These are phyloP conservation scores for Pherbina coryleti DNA, from an alignment of 2,888 invertebrate genomes.

Conservation along the genomic window DNA sequence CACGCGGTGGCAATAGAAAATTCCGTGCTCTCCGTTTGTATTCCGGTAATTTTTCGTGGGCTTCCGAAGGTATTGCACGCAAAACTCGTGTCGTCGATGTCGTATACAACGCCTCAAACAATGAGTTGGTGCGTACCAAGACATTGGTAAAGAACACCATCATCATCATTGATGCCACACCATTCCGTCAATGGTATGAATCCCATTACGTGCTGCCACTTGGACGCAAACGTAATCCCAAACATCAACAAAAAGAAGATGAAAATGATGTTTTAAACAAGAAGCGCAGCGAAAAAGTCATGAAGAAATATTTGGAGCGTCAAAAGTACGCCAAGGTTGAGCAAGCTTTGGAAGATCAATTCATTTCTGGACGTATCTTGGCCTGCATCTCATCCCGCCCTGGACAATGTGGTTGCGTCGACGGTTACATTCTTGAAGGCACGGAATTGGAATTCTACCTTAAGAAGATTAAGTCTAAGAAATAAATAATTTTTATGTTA, in stretches of 20 bases:
- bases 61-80: constrained; percentile 96
- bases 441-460: constrained; percentile 99
- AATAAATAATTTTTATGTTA: constrained; percentile 67
- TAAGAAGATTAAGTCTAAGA: constrained; percentile 97
- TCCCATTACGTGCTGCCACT: constrained; percentile 95
- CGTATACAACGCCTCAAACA: constrained; percentile 99
- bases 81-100: constrained; percentile 99
- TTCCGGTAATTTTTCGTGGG: constrained; percentile 98
- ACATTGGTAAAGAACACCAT: constrained; percentile 99
- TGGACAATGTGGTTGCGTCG: constrained; percentile 97
- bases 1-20: constrained; percentile 96
- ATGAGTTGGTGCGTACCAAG: constrained; percentile 99
- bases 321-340: constrained; percentile 96
- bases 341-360: constrained; percentile 93
- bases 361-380: constrained; percentile 93
- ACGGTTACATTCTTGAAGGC: constrained; percentile 98
- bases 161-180: constrained; percentile 96
- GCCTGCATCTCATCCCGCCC: constrained; percentile 97
- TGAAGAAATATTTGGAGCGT: constrained; percentile 91
- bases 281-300: constrained; percentile 92
- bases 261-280: constrained; percentile 95
- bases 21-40: constrained; percentile 97
- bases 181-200: constrained; percentile 99
- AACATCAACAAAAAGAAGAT: constrained; percentile 87
- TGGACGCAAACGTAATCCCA: constrained; percentile 96